A percentile compares a stretch with the other conserved stretches of the same genome.
These are phyloP conservation scores for Leucosticte australis DNA, from an alignment of 2,113 vertebrate genomes.

Conservation along the genomic window DNA sequence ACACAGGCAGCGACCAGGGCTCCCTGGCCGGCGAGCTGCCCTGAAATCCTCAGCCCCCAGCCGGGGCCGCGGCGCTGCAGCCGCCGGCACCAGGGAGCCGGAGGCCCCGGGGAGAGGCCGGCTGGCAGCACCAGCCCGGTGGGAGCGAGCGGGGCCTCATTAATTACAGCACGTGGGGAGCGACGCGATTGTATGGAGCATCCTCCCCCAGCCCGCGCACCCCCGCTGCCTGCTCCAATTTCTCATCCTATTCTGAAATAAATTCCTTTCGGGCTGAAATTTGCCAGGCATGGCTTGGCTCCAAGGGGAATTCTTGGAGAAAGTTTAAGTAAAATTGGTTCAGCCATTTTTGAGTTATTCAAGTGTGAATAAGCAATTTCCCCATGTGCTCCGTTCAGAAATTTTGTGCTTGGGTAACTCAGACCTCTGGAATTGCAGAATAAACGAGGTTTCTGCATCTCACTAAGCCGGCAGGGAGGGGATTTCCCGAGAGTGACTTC, in stretches of 20 bases:
- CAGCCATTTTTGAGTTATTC: constrained; percentile 64
- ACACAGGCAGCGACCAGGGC: background rate
- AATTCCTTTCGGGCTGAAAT: constrained; percentile 51
- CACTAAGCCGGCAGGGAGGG: background rate
- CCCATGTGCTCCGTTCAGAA: constrained; percentile 48
- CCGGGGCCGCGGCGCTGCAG: accelerated
- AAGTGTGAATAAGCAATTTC: constrained; percentile 68
- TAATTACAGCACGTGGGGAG: background rate
- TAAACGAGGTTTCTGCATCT: constrained; percentile 8
- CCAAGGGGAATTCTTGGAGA: constrained; percentile 58
- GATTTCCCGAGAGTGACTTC: background rate
- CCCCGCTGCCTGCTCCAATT: background rate
- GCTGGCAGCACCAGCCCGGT: background rate
- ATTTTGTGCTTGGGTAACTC: constrained; percentile 59
- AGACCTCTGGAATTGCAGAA: constrained; percentile 6
- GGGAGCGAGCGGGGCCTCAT: background rate
- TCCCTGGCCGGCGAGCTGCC: background rate
- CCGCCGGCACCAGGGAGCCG: background rate
- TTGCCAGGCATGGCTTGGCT: constrained; percentile 53
- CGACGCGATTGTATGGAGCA: background rate
- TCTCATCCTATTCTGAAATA: constrained; percentile 47
- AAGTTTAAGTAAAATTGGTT: constrained; percentile 66
- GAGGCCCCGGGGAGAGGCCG: background rate
- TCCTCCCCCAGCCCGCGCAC: background rate
- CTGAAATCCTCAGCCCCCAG: background rate